phyloP scores from a whole-genome alignment of 2,113 vertebrate genomes.

The Eudyptes chrysolophus region DNA sequence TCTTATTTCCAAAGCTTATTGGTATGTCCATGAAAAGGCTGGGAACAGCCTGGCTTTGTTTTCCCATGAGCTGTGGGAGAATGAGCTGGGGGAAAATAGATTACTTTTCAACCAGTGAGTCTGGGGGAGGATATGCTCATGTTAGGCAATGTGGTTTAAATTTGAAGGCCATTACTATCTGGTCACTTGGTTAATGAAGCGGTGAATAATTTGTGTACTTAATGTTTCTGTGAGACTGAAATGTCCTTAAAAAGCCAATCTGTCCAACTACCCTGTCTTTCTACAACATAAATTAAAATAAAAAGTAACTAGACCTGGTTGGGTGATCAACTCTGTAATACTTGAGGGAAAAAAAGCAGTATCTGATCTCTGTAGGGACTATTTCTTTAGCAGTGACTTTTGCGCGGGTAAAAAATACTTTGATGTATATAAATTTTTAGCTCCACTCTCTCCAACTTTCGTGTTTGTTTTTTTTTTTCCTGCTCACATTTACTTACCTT shows the following conservation, averaged over 20 bases:
- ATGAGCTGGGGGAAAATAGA: neutral
- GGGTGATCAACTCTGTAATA: neutral
- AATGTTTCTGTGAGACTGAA: neutral
- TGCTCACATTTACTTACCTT: neutral
- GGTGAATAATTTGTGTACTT: neutral
- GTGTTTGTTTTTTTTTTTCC: accelerated
- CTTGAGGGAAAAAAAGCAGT: neutral
- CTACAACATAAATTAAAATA: neutral
- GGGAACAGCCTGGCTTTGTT: slow-evolving; percentile 42
- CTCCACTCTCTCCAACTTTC: neutral
- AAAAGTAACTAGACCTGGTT: neutral
- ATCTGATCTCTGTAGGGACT: neutral
- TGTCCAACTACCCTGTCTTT: neutral
- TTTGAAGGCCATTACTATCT: slow-evolving; percentile 26
- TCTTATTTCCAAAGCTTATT: neutral
- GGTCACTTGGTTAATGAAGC: slow-evolving; percentile 44
- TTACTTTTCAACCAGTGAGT: slow-evolving; percentile 1
- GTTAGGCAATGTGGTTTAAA: neutral
- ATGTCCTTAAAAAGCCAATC: neutral
- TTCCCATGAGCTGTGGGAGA: slow-evolving; percentile 37
- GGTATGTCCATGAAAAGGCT: neutral
- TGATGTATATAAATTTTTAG: neutral
- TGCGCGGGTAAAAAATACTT: neutral
- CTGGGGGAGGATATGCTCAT: slow-evolving; percentile 2
- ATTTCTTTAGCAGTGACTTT: neutral